Percentiles rank a stretch among this genome's conserved stretches.
These are phyloP conservation scores for Sturnus vulgaris DNA, from an alignment of 2,113 vertebrate genomes.

Conservation along the genomic window DNA sequence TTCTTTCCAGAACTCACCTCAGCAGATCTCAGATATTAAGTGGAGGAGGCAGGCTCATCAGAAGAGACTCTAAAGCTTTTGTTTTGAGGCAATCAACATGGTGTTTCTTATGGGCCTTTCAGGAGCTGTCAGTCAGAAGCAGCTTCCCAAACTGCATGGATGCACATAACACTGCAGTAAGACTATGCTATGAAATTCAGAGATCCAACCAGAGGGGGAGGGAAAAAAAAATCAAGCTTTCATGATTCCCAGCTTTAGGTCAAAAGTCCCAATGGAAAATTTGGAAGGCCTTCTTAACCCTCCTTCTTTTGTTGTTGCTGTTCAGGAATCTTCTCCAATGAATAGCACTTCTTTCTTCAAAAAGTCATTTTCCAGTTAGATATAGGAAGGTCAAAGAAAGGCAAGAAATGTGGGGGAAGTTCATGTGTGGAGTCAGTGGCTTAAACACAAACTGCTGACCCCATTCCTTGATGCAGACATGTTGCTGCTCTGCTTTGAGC, in stretches of 20 bases:
- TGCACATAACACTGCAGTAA: background rate
- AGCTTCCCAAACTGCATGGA: background rate
- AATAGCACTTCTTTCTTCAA: background rate
- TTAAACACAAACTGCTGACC: background rate
- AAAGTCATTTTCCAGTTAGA: background rate
- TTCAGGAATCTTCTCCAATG: background rate
- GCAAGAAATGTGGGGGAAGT: background rate
- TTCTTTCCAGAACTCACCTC: conserved; percentile 13
- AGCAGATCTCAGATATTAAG: background rate
- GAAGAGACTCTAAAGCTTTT: background rate
- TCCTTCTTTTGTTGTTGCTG: background rate
- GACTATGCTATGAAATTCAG: background rate
- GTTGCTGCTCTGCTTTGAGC: background rate
- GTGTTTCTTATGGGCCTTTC: background rate
- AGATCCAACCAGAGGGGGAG: background rate
- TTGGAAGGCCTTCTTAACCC: background rate
- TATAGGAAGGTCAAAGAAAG: background rate
- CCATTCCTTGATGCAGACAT: background rate
- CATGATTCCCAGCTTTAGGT: background rate
- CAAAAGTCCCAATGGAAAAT: background rate
- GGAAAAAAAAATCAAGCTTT: background rate
- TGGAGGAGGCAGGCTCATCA: background rate
- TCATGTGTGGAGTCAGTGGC: background rate
- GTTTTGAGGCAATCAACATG: background rate
- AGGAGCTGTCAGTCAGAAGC: background rate